These are phyloP conservation scores for Strongylocentrotus purpuratus DNA, from an alignment of 35 echinoderm and acorn worm species.

Conservation along the genomic window DNA sequence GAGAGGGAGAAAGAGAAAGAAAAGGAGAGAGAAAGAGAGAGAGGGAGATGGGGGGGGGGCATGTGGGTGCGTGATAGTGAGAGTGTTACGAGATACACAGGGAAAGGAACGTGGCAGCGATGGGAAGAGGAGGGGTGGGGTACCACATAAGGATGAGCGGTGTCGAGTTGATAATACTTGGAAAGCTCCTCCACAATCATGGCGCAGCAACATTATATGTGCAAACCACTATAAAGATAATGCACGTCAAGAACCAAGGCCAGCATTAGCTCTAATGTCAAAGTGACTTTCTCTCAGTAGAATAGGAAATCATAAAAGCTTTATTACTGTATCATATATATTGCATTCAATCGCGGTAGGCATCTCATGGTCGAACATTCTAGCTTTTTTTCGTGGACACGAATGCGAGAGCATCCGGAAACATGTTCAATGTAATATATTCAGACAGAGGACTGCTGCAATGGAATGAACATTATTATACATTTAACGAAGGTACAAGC, in stretches of 20 bases:
- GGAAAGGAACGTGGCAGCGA: too few relatives aligned
- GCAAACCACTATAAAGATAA: not conserved
- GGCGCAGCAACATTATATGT: not conserved
- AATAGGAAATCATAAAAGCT: not conserved
- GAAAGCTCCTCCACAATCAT: not conserved
- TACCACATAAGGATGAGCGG: too few relatives aligned
- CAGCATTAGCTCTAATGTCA: not conserved
- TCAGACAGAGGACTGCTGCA: too few relatives aligned
- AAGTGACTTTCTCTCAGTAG: not conserved
- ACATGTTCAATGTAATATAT: not conserved
- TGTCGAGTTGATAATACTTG: too few relatives aligned
- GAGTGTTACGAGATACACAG: too few relatives aligned
- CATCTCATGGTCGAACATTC: not conserved
- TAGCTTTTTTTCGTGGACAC: not conserved
- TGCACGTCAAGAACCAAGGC: not conserved
- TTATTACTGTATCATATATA: not conserved
- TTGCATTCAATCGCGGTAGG: not conserved
- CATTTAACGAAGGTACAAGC: too few relatives aligned
- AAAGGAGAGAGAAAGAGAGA: too few relatives aligned
- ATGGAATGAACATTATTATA: too few relatives aligned
- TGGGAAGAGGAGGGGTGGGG: too few relatives aligned
- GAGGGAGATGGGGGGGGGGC: too few relatives aligned
- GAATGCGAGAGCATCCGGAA: not conserved
- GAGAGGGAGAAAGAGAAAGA: too few relatives aligned
- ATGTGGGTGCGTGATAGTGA: too few relatives aligned